Base-by-base conservation (phyloP, 2,113 vertebrate genomes). In the Chascanopsetta lugubris region DNA sequence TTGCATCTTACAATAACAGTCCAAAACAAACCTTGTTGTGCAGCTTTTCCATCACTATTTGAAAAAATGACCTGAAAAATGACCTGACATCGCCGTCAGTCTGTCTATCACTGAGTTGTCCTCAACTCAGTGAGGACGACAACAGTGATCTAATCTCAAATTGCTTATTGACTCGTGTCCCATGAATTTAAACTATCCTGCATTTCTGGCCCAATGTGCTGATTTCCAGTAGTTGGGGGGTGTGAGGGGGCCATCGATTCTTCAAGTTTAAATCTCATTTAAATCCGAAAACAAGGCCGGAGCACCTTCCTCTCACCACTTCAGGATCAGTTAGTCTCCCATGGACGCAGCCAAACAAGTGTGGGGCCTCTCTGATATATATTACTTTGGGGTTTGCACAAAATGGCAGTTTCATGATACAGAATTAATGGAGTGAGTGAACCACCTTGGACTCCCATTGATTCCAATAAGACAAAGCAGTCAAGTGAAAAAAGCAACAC, bases 391-490 rank as follows among this genome's bases (percentile, higher is more conserved):
- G 77, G 71, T 83, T 73, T 79, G 47, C 54, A 71, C 62, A 54
- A 70, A 79, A 71, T 55, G 60, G 70, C 72, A 67, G 75, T 75
- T 89, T 76, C 68, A 71, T 87, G 69, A 77, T 81, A 71, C 54
- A 66, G 84, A 89, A 87, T 89, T 89, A 91, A 92, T 90, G 85
- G 90, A 81, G 84, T 84, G 77, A 85, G 79, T 76, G 69, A 89
- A 64, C 71, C 79, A 77, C 78, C 74, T 85, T 68, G 79, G 80
- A 74, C 72, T 72, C 83, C 75, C 77, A 90, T 89, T 87, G 86
- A 91, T 90, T 91, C 88, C 82, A 91, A 90, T 88, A 85, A 90
- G 80, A 85, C 77, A 80, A 85, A 77, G 82, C 88, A 83, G 72
- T 80, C 77, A 74, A 83, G 85, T 80, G 83, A 85, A 70, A 76